Base-by-base conservation (phyloP, 2,888 invertebrate genomes). In the Alviniconcha strummeri region DNA sequence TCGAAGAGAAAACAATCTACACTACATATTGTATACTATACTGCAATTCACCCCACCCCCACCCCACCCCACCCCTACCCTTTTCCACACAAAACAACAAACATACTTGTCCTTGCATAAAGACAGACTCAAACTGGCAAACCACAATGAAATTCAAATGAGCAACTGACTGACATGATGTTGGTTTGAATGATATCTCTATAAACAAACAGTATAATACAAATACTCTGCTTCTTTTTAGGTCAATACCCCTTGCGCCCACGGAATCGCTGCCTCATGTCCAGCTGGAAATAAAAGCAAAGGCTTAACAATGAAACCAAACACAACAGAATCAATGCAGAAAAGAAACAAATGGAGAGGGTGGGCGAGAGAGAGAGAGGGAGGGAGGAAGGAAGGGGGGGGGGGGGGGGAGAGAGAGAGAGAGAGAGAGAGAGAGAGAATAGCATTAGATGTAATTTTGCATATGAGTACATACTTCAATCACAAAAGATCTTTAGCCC, bases 251-350 rank as follows among this genome's bases (percentile, higher is more conserved):
- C 90, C 79, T 89, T 90, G n/a, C 87, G 86, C 84, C 90, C 91
- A 85, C 91, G 79, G 77, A 91, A 90, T 81, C 91, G 82, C 56
- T 87, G 85, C 77, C 90, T 82, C 91, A 91, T 91, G 83, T 91
- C 90, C 77, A 91, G 81, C 91, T 90, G 87, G 86, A 88, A 83
- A 72, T 11, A 71, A 79, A 74, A 13, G 55, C 6, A 54, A 36
- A 71, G 36, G 17, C 11, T 52, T 54, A 36, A 75, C 52, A 17
- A 69, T 17, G 55, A n/a, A 74, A 52, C 11, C 5, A 74, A 74
- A 74, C 8, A 11, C 54, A n/a, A 7, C 6, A 74, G 36, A 36
- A 74, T 9, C 19, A 19, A 52, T 11, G 8, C 11, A 52, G 6
- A 7, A 54, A 52, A 17, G 17, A 15, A 56, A 55, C 13, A 19